Evolutionary conservation across 2,888 invertebrate species (phyloP).

Genomic region (Drymonia ruficornis): DNA sequence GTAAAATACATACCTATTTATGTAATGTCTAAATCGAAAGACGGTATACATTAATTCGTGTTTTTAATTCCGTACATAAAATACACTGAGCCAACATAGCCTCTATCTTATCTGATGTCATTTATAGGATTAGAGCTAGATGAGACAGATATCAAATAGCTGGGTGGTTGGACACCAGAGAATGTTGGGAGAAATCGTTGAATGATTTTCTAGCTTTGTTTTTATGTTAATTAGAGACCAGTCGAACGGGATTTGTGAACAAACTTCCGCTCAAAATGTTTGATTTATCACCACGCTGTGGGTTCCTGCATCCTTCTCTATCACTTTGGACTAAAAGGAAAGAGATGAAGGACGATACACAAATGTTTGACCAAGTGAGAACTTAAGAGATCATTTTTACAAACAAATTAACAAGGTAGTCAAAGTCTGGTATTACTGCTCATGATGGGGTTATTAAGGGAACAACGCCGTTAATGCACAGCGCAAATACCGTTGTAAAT

Average conservation of each 20-base stretch:
- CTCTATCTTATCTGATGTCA: constrained; percentile 79
- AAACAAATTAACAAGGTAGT: constrained; percentile 48
- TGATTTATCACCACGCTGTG: constrained; percentile 58
- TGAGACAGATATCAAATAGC: constrained; percentile 74
- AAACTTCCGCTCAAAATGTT: constrained; percentile 76
- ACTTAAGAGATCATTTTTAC: constrained; percentile 53
- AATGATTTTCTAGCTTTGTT: constrained; percentile 79
- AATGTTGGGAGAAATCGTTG: constrained; percentile 77
- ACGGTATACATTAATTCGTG: constrained; percentile 48
- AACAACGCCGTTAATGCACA: constrained; percentile 41
- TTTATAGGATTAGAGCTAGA: constrained; percentile 81
- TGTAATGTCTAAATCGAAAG: constrained; percentile 48
- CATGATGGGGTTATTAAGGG: constrained; percentile 45
- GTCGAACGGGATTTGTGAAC: constrained; percentile 57
- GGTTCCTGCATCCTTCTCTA: constrained; percentile 48
- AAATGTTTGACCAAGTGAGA: constrained; percentile 43
- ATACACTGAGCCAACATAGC: constrained; percentile 47
- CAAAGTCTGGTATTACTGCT: constrained; percentile 41
- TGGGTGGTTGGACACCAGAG: constrained; percentile 71
- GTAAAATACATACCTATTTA: constrained; percentile 43
- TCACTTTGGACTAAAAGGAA: constrained; percentile 26
- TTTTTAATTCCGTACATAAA: constrained; percentile 56
- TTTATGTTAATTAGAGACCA: constrained; percentile 78
- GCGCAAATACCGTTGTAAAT: constrained; percentile 15
- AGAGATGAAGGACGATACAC: constrained; percentile 26